A percentile compares a stretch with the other conserved stretches of the same genome.
phyloP scores from a whole-genome alignment of 2,797 vertebrate species.

The Sebastes flavidus region DNA sequence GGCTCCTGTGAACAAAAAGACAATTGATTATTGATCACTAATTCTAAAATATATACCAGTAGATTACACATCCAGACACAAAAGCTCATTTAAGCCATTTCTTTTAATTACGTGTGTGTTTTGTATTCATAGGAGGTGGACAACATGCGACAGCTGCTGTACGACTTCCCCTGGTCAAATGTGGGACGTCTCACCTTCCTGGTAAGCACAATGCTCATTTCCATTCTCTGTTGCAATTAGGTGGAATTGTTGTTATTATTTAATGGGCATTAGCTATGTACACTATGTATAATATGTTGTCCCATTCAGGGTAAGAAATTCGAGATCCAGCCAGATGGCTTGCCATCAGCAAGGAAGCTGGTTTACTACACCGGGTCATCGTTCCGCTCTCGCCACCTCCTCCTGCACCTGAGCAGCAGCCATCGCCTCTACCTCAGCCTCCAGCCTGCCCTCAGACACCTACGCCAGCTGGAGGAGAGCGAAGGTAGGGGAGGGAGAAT shows the following conservation, averaged over 20 bases:
- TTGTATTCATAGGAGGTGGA: slow-evolving; percentile 85
- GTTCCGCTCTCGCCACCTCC: slow-evolving; percentile 88
- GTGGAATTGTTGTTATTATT: slow-evolving; percentile 37
- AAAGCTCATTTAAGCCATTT: neutral
- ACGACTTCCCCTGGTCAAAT: slow-evolving; percentile 91
- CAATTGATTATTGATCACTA: slow-evolving; percentile 41
- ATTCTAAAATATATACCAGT: slow-evolving; percentile 5
- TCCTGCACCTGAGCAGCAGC: slow-evolving; percentile 89
- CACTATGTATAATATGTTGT: slow-evolving; percentile 11
- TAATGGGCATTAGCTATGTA: slow-evolving; percentile 26
- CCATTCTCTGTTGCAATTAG: neutral
- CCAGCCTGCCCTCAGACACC: slow-evolving; percentile 85
- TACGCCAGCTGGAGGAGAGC: slow-evolving; percentile 87
- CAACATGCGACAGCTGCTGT: slow-evolving; percentile 86
- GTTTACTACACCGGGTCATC: slow-evolving; percentile 91
- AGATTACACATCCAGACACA: neutral
- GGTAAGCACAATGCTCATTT: slow-evolving; percentile 76
- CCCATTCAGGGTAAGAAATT: slow-evolving; percentile 90
- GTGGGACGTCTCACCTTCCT: slow-evolving; percentile 91
- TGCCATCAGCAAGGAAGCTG: slow-evolving; percentile 89
- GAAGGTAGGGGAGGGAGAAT: slow-evolving; percentile 79
- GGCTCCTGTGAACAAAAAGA: slow-evolving; percentile 47
- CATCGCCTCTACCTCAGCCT: slow-evolving; percentile 90
- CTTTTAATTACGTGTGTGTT: neutral
- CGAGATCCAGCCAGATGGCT: slow-evolving; percentile 91